Percentiles rank a stretch among this genome's conserved stretches.
Conservation (phyloP, 2,797 vertebrate species). For the Onychomys leucogaster region DNA sequence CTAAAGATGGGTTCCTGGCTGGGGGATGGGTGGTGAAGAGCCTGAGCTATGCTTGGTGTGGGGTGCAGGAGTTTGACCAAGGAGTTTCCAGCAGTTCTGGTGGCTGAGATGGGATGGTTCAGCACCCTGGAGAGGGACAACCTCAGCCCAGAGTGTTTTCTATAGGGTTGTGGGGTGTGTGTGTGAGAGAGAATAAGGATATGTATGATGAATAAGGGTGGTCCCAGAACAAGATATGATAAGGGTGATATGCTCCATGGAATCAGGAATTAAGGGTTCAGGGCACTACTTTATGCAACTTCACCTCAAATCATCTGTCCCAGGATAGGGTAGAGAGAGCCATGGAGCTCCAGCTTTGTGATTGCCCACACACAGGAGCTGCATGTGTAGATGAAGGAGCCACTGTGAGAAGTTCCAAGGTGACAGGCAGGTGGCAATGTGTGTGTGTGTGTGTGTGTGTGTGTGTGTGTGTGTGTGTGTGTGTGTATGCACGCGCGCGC, state of each 20-base stretch:
- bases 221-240: neutral
- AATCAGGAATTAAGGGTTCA: neutral
- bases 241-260: neutral
- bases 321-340: neutral
- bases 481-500: neutral
- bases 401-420: neutral
- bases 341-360: neutral
- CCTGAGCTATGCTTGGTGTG: conserved; percentile 20
- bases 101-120: conserved; percentile 21
- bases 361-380: neutral
- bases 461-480: neutral
- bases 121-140: conserved; percentile 52
- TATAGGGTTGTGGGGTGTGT: neutral
- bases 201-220: neutral
- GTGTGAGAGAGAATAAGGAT: neutral
- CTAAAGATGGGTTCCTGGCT: neutral
- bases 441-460: neutral
- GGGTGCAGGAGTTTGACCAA: neutral
- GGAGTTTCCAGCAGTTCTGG: conserved; percentile 40
- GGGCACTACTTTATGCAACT: conserved; percentile 43
- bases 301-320: conserved; percentile 57
- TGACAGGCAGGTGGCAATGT: neutral
- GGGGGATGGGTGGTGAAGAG: conserved; percentile 26
- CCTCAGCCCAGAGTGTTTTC: neutral
- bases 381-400: neutral